Evolutionary conservation across 2,888 invertebrate species (phyloP).

Genomic region (Volucella inflata): DNA sequence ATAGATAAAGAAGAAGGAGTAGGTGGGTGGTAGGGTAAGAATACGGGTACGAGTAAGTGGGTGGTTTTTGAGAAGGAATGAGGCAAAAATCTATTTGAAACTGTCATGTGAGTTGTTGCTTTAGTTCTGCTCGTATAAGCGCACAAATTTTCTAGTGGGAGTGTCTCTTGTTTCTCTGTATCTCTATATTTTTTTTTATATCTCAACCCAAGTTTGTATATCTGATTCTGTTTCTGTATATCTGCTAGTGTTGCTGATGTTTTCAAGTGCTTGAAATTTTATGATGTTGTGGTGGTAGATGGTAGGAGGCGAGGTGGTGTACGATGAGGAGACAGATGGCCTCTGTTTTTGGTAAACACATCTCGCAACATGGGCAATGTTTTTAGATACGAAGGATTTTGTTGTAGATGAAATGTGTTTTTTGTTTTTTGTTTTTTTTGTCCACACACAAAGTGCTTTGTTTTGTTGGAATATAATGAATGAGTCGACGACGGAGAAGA

Average conservation of each 20-base stretch:
- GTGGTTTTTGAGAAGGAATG: slow-evolving; percentile 26
- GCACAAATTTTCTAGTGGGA: slow-evolving; percentile 44
- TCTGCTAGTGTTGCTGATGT: slow-evolving; percentile 66
- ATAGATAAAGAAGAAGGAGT: slow-evolving; percentile 35
- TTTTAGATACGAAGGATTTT: slow-evolving; percentile 33
- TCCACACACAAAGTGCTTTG: slow-evolving; percentile 46
- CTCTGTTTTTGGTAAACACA: slow-evolving; percentile 31
- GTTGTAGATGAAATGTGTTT: slow-evolving; percentile 30
- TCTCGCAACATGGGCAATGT: slow-evolving; percentile 13
- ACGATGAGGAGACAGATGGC: too few relatives aligned
- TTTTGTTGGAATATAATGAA: slow-evolving; percentile 65
- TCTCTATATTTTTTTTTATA: slow-evolving; percentile 19
- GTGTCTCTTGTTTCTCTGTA: slow-evolving; percentile 44
- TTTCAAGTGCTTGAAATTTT: slow-evolving; percentile 52
- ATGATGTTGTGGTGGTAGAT: neutral
- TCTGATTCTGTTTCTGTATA: slow-evolving; percentile 19
- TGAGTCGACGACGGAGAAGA: slow-evolving; percentile 18
- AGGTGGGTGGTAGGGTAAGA: neutral
- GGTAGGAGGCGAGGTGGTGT: neutral
- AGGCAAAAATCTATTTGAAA: slow-evolving; percentile 59
- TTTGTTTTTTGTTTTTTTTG: slow-evolving; percentile 3
- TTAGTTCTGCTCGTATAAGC: slow-evolving; percentile 34
- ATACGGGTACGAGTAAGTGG: neutral
- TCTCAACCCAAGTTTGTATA: neutral
- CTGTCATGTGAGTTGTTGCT: slow-evolving; percentile 62